Percentiles rank a stretch among this genome's conserved stretches.
Conservation (phyloP, 2,113 vertebrate genomes). For the Scatophagus argus region DNA sequence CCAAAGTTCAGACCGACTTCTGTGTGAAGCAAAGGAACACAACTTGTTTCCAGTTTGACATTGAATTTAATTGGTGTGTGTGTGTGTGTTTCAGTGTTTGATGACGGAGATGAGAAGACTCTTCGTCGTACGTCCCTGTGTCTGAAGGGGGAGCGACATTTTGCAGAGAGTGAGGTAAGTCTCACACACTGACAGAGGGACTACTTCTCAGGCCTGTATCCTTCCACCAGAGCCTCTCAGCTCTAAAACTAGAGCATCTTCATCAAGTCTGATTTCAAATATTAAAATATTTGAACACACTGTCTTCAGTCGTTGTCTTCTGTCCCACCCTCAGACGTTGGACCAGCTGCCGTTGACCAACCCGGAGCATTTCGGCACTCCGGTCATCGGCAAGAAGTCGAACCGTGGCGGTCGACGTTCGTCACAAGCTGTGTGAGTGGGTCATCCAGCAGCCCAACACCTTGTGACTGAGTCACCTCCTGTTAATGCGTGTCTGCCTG, state of each 20-base stretch:
- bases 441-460: too few species aligned
- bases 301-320: not conserved
- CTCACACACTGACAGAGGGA: accelerated
- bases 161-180: conserved; percentile 97
- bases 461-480: too few species aligned
- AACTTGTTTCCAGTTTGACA: not conserved
- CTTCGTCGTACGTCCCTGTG: conserved; percentile 95
- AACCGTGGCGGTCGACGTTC: conserved; percentile 93
- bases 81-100: conserved; percentile 89
- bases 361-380: conserved; percentile 98
- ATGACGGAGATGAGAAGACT: conserved; percentile 98
- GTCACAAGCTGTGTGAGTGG: conserved; percentile 94
- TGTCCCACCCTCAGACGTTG: conserved; percentile 85
- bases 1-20: too few species aligned
- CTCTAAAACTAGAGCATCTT: not conserved
- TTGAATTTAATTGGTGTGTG: not conserved
- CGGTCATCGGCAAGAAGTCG: conserved; percentile 97
- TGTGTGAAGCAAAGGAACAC: too few species aligned
- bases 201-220: not conserved
- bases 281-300: not conserved
- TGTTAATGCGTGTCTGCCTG: not conserved
- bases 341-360: conserved; percentile 97
- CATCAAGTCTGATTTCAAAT: not conserved
- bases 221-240: not conserved
- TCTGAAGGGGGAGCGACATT: conserved; percentile 98